phyloP scores from a whole-genome alignment of 2,797 vertebrate species.

The Bradypodion pumilum region DNA sequence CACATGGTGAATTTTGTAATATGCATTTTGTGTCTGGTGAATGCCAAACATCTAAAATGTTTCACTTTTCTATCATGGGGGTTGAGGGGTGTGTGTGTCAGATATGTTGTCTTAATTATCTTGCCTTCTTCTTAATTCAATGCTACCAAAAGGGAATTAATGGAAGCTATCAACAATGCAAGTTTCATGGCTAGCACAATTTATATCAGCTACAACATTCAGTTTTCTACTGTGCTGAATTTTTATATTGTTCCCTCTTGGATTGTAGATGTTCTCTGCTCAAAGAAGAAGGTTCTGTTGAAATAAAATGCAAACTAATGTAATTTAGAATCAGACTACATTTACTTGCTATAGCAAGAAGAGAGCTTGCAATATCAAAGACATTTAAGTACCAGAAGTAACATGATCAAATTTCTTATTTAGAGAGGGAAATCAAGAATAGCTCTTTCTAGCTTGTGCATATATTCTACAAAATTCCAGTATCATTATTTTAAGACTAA shows the following conservation, averaged over 20 bases:
- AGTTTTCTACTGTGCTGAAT: background rate
- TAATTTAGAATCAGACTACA: slow-evolving; percentile 36
- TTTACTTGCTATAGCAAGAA: slow-evolving; percentile 46
- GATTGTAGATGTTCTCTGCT: background rate
- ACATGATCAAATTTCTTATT: slow-evolving; percentile 31
- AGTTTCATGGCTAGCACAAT: background rate
- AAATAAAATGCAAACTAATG: slow-evolving; percentile 16
- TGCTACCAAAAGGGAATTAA: background rate
- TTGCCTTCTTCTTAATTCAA: background rate
- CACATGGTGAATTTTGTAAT: background rate
- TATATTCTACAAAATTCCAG: slow-evolving; percentile 18
- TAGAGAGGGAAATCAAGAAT: slow-evolving; percentile 39
- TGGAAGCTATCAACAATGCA: background rate
- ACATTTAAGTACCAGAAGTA: slow-evolving; percentile 20
- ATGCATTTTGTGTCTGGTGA: background rate
- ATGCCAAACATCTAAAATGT: background rate
- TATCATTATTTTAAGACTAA: slow-evolving; percentile 27
- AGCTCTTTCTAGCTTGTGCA: slow-evolving; percentile 36
- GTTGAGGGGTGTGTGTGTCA: too few relatives aligned
- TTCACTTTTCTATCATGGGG: background rate
- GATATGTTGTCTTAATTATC: background rate
- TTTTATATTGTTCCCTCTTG: background rate
- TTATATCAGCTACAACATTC: background rate
- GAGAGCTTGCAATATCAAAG: slow-evolving; percentile 41
- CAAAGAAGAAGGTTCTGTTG: background rate